Percentiles rank a stretch among this genome's conserved stretches.
phyloP scores from a whole-genome alignment of 1,140 invertebrate genomes.

The Psix sp. region DNA sequence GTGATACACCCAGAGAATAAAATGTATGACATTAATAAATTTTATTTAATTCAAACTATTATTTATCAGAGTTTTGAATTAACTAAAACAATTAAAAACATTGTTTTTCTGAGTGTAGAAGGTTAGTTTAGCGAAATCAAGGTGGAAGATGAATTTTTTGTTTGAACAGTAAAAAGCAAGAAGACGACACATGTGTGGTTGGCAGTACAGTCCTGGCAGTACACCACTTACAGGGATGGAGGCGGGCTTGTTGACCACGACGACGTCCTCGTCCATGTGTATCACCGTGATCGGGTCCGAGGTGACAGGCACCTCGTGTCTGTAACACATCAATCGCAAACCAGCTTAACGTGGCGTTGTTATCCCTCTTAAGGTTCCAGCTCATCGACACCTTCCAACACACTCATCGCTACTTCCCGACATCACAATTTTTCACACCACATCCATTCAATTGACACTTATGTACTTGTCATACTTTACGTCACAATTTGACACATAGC shows the following conservation, averaged over 20 bases:
- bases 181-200: slow-evolving; percentile 67
- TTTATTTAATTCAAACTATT: no score
- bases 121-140: slow-evolving; percentile 14
- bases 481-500: slow-evolving; percentile 1
- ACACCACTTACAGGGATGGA: slow-evolving; percentile 96
- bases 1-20: no score
- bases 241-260: slow-evolving; percentile 99
- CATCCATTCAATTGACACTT: neutral
- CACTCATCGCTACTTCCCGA: slow-evolving; percentile 17
- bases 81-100: no score
- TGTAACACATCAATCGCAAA: slow-evolving; percentile 82
- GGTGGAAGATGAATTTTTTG: slow-evolving; percentile 2
- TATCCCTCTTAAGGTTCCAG: slow-evolving; percentile 51
- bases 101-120: neutral
- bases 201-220: slow-evolving; percentile 84
- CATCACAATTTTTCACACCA: slow-evolving; percentile 16
- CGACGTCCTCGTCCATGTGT: slow-evolving; percentile 97
- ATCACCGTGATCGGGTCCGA: slow-evolving; percentile 95
- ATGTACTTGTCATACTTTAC: no score
- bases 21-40: no score
- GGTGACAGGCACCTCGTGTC: slow-evolving; percentile 98
- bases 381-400: slow-evolving; percentile 47
- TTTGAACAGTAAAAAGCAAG: slow-evolving; percentile 36
- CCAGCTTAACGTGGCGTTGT: slow-evolving; percentile 78
- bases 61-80: no score